phyloP scores from a whole-genome alignment of 2,888 invertebrate species.

The Synergus itoensis region DNA sequence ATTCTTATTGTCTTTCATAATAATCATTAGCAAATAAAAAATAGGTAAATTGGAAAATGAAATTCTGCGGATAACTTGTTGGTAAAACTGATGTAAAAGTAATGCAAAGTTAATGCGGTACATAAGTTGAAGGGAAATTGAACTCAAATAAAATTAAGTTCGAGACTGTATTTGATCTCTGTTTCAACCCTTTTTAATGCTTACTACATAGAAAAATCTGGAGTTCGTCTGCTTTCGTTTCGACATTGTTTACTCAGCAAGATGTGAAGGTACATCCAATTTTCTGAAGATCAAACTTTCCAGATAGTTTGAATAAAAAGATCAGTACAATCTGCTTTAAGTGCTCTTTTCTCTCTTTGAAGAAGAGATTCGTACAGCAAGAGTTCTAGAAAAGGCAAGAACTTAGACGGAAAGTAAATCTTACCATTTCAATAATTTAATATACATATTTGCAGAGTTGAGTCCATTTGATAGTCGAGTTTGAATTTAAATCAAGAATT shows the following conservation, averaged over 20 bases:
- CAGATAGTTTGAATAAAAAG: conserved; percentile 20
- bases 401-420: conserved; percentile 2
- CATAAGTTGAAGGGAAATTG: background rate
- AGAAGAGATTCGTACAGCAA: background rate
- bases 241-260: conserved; percentile 32
- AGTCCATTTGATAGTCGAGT: no score
- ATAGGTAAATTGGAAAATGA: no score
- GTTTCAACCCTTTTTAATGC: conserved; percentile 20
- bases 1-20: no score
- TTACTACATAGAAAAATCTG: background rate
- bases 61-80: no score
- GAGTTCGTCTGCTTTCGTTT: conserved; percentile 11
- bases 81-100: no score
- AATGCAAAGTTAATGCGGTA: background rate
- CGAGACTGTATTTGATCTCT: background rate
- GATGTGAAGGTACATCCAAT: conserved; percentile 37
- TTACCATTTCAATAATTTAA: background rate
- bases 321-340: conserved; percentile 27
- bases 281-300: conserved; percentile 28
- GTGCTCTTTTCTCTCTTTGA: conserved; percentile 1
- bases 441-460: no score
- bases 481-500: no score
- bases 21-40: no score
- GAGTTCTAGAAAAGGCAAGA: background rate
- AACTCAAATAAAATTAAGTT: background rate